phyloP scores from a whole-genome alignment of 2,113 vertebrate genomes.

The Alligator sinensis region DNA sequence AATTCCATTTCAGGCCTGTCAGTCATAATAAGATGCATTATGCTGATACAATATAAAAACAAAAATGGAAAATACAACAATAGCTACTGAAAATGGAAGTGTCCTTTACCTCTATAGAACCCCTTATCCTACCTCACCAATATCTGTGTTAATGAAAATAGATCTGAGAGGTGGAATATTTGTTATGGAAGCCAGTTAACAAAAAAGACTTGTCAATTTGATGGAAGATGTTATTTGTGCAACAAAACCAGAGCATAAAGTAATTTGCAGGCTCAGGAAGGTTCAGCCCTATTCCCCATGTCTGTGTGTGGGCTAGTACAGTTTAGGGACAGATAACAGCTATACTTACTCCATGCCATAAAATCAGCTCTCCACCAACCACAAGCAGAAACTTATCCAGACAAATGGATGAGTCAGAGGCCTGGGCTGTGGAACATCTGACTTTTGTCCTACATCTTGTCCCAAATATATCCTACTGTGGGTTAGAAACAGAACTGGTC shows the following conservation, averaged over 20 bases:
- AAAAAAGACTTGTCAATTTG: slow-evolving; percentile 75
- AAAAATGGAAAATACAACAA: slow-evolving; percentile 59
- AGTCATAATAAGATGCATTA: slow-evolving; percentile 66
- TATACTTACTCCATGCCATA: background rate
- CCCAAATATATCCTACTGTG: background rate
- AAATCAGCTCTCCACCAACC: background rate
- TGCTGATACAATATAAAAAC: slow-evolving; percentile 55
- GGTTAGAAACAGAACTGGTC: background rate
- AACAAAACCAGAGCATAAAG: slow-evolving; percentile 63
- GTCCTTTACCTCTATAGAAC: slow-evolving; percentile 1
- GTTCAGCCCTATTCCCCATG: background rate
- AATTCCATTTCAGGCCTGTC: slow-evolving; percentile 57
- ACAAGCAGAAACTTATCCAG: background rate
- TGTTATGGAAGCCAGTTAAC: slow-evolving; percentile 76
- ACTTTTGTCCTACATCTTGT: background rate
- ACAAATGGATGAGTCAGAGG: background rate
- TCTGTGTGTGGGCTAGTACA: background rate
- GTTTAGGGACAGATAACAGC: background rate
- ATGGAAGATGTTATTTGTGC: slow-evolving; percentile 77
- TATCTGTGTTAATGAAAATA: slow-evolving; percentile 77
- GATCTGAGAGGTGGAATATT: slow-evolving; percentile 72
- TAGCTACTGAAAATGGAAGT: slow-evolving; percentile 50
- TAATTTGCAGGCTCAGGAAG: slow-evolving; percentile 37
- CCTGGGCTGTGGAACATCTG: background rate
- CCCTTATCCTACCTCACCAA: slow-evolving; percentile 5